These are phyloP conservation scores for Cenopis cana DNA, from an alignment of 2,888 invertebrate genomes.

Conservation along the genomic window DNA sequence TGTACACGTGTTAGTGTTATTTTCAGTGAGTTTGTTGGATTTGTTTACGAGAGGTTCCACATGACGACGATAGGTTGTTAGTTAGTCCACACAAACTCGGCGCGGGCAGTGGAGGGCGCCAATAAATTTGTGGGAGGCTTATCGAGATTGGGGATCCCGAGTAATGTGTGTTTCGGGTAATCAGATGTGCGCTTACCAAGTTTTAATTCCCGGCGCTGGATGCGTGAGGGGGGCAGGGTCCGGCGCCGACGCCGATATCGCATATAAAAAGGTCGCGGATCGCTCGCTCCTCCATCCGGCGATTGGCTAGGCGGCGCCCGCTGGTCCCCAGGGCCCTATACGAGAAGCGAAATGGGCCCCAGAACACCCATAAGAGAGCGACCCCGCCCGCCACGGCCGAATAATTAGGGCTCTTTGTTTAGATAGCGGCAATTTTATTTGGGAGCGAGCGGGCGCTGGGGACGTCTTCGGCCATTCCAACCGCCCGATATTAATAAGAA, in stretches of 20 bases:
- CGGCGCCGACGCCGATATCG: conserved; percentile 80
- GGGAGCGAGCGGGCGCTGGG: conserved; percentile 83
- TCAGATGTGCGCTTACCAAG: conserved; percentile 80
- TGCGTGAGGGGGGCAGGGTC: conserved; percentile 63
- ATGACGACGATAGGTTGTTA: conserved; percentile 10
- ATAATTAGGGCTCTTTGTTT: conserved; percentile 88
- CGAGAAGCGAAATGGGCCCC: conserved; percentile 88
- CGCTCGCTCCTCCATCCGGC: conserved; percentile 82
- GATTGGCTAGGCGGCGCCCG: conserved; percentile 88
- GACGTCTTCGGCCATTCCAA: conserved; percentile 83
- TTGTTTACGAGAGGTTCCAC: conserved; percentile 23
- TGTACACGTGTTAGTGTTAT: neutral
- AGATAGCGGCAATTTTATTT: conserved; percentile 86
- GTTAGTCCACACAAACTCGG: conserved; percentile 28
- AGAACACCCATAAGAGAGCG: conserved; percentile 89
- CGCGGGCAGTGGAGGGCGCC: conserved; percentile 32
- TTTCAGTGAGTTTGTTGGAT: conserved; percentile 11
- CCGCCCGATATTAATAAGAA: conserved; percentile 84
- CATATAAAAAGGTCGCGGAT: conserved; percentile 85
- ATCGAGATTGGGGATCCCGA: conserved; percentile 76
- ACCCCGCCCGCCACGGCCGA: conserved; percentile 87
- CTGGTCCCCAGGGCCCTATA: conserved; percentile 86
- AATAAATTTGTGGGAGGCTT: conserved; percentile 74
- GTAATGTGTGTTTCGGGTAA: conserved; percentile 80
- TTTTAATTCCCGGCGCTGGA: conserved; percentile 75